Conservation (phyloP, 2,113 vertebrate species). For the Shinisaurus crocodilurus region DNA sequence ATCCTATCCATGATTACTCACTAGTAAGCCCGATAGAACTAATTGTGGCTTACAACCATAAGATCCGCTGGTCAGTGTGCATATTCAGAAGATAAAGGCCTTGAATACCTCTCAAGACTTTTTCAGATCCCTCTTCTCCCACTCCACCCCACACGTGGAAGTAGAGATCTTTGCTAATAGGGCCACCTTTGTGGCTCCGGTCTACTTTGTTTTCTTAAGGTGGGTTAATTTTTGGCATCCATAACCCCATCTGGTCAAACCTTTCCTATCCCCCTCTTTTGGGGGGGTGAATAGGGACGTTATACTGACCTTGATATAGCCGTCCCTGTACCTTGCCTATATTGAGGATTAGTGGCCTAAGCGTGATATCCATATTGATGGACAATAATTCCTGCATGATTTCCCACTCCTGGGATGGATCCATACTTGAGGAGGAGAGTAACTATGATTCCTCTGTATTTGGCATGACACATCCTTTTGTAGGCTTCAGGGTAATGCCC, state of each 20-base stretch:
- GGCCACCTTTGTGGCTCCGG: neutral
- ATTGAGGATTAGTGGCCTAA: neutral
- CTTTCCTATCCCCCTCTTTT: neutral
- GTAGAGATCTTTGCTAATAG: neutral
- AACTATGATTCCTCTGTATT: neutral
- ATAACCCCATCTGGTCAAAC: neutral
- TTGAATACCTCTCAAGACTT: neutral
- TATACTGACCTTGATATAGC: neutral
- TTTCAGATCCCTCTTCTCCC: neutral
- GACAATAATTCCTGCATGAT: neutral
- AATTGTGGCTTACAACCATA: neutral
- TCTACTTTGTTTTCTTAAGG: too few relatives aligned
- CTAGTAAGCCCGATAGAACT: neutral
- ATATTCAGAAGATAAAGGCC: neutral
- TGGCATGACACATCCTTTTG: neutral
- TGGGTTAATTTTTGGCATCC: neutral
- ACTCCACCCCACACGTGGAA: neutral
- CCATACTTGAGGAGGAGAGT: neutral
- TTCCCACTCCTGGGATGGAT: neutral
- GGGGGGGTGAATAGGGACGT: too few relatives aligned
- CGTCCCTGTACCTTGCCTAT: neutral
- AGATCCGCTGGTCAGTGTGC: accelerated
- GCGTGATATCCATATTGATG: neutral
- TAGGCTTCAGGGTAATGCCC: neutral
- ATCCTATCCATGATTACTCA: neutral